Conservation (phyloP, 2,797 vertebrate species). For the Enteromius mattozi region DNA sequence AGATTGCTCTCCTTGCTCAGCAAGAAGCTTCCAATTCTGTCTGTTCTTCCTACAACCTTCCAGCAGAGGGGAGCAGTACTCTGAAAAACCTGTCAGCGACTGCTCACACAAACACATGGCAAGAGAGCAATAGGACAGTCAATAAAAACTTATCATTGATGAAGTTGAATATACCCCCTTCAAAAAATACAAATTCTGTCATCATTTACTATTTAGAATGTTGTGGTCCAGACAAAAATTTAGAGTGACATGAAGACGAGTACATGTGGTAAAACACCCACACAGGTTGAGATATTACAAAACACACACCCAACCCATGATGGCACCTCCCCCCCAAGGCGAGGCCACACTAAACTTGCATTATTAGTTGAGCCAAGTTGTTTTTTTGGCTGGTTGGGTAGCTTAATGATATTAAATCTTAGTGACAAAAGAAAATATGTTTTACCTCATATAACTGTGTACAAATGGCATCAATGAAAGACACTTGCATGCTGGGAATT, state of each 20-base stretch:
- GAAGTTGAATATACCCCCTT: not conserved
- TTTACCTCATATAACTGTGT: conserved; percentile 94
- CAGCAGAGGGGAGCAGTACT: conserved; percentile 89
- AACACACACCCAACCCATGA: not conserved
- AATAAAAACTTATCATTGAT: not conserved
- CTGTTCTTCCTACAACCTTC: conserved; percentile 94
- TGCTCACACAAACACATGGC: conserved; percentile 63
- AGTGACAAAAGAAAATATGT: not conserved
- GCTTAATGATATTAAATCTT: no score
- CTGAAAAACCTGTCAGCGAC: conserved; percentile 88
- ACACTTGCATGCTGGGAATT: conserved; percentile 99
- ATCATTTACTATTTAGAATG: not conserved
- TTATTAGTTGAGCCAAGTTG: not conserved
- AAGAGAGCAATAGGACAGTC: conserved; percentile 28
- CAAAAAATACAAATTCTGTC: not conserved
- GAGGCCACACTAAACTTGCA: not conserved
- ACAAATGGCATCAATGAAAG: conserved; percentile 97
- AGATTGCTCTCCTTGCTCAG: conserved; percentile 87
- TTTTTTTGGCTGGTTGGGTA: not conserved
- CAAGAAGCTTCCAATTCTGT: conserved; percentile 90
- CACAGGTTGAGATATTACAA: not conserved
- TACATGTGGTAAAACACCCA: not conserved
- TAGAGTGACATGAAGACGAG: not conserved
- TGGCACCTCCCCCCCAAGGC: no score
- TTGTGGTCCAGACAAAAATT: not conserved